phyloP scores from a whole-genome alignment of 2,888 invertebrate genomes.

The Orthosia cruda region DNA sequence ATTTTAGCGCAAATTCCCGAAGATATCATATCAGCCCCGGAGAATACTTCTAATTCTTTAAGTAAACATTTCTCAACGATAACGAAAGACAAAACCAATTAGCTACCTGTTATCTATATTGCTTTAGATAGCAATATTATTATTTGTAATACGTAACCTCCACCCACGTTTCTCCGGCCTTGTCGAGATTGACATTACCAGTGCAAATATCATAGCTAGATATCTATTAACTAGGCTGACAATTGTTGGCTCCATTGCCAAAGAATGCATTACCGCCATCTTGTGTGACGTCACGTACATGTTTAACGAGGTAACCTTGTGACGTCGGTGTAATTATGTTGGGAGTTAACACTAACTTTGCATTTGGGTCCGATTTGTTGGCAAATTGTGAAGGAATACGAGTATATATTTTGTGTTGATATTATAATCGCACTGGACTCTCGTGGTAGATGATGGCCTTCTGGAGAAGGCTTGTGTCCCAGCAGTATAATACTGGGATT shows the following conservation, averaged over 20 bases:
- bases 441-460: too few relatives aligned
- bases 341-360: conserved; percentile 39
- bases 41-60: conserved; percentile 20
- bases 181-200: conserved; percentile 61
- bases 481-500: not conserved
- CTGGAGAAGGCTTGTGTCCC: too few relatives aligned
- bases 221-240: conserved; percentile 68
- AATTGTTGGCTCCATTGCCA: conserved; percentile 80
- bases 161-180: conserved; percentile 58
- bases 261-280: conserved; percentile 78
- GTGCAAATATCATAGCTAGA: conserved; percentile 74
- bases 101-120: conserved; percentile 50
- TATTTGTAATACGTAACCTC: conserved; percentile 38
- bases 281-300: conserved; percentile 70
- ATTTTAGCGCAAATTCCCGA: not conserved
- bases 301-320: conserved; percentile 68
- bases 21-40: conserved; percentile 9
- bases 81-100: conserved; percentile 42
- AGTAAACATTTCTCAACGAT: conserved; percentile 28
- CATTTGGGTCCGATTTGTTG: conserved; percentile 6
- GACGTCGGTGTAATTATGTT: conserved; percentile 51
- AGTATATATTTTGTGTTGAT: too few relatives aligned
- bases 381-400: not conserved
- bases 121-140: conserved; percentile 43
- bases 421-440: too few relatives aligned